A percentile compares a stretch with the other conserved stretches of the same genome.
Evolutionary conservation across 2,113 vertebrate genomes (phyloP).

Genomic region (Dasyurus viverrinus): DNA sequence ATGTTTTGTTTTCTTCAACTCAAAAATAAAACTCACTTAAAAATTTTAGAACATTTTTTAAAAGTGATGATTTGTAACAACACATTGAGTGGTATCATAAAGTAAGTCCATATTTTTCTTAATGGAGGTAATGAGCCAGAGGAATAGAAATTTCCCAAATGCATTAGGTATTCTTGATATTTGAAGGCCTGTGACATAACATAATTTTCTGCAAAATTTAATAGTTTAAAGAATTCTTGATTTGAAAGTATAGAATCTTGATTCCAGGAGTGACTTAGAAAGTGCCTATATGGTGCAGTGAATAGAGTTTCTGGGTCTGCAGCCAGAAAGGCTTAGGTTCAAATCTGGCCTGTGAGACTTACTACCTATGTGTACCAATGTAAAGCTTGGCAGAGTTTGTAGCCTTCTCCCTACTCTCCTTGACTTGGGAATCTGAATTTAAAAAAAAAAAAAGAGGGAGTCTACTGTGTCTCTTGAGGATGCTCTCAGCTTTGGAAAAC

Average conservation of each 20-base stretch:
- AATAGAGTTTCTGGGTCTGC: neutral
- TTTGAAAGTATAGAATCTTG: neutral
- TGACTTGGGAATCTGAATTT: neutral
- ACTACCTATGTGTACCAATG: neutral
- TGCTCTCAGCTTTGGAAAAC: neutral
- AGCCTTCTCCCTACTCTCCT: neutral
- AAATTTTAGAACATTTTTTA: neutral
- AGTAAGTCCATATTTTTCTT: neutral
- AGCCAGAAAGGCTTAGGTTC: neutral
- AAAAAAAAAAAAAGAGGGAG: neutral
- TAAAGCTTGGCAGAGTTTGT: neutral
- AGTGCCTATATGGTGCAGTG: neutral
- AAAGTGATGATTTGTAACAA: neutral
- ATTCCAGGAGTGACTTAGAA: neutral
- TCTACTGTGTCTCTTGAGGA: neutral
- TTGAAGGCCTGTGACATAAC: neutral
- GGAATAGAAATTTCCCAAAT: neutral
- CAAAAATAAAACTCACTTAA: neutral
- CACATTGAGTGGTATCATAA: neutral
- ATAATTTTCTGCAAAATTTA: neutral
- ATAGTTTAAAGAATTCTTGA: neutral
- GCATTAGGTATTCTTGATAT: neutral
- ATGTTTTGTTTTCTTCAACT: neutral
- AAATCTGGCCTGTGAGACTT: neutral
- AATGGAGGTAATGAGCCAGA: neutral